These are phyloP conservation scores for Philaenus spumarius DNA, from an alignment of 1,140 invertebrate species.

Conservation along the genomic window DNA sequence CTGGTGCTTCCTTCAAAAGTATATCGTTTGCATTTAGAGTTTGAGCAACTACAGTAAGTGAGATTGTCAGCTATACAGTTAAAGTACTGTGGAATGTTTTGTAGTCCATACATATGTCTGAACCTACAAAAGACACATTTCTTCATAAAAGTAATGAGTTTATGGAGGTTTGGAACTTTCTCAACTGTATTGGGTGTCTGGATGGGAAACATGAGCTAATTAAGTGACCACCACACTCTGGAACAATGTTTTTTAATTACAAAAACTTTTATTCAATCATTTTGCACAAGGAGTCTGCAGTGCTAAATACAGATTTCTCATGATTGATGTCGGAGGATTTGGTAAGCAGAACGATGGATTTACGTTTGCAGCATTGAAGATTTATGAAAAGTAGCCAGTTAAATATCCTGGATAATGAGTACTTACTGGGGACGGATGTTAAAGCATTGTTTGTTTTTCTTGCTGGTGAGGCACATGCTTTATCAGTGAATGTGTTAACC, in stretches of 20 bases:
- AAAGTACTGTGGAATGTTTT: constrained; percentile 4
- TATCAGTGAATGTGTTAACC: not conserved
- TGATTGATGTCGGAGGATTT: constrained; percentile 40
- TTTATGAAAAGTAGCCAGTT: not conserved
- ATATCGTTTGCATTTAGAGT: constrained; percentile 5
- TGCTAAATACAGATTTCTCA: constrained; percentile 40
- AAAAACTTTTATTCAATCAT: constrained; percentile 42
- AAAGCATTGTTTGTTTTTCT: not conserved
- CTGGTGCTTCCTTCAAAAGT: constrained; percentile 7
- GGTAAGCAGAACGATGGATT: constrained; percentile 27
- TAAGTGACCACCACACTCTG: constrained; percentile 32
- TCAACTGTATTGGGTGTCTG: constrained; percentile 33
- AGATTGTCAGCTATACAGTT: not conserved
- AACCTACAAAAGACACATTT: constrained; percentile 4
- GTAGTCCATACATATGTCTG: constrained; percentile 1
- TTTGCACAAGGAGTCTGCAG: constrained; percentile 42
- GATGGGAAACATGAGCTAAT: constrained; percentile 41
- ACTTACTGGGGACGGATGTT: not conserved
- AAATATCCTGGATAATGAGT: constrained; percentile 1
- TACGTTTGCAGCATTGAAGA: constrained; percentile 9
- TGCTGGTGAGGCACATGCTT: constrained; percentile 1
- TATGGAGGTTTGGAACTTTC: constrained; percentile 27
- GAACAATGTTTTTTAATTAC: constrained; percentile 40
- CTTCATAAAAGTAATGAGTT: constrained; percentile 4
- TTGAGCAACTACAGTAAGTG: constrained; percentile 1